Base-by-base conservation (phyloP, 2,113 vertebrate genomes). In the Condylura cristata region DNA sequence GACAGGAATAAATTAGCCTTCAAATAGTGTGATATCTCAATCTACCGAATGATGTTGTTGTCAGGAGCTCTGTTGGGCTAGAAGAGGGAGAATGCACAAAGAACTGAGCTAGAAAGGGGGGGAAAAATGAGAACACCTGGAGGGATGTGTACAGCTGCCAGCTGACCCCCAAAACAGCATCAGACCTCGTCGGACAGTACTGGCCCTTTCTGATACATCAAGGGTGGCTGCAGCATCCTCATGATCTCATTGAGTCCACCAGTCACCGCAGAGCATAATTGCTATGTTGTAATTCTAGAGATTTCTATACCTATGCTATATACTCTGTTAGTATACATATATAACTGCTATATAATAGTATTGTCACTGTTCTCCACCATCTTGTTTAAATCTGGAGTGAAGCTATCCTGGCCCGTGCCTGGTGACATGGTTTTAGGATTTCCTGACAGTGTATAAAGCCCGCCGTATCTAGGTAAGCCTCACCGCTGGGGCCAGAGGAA, bases 51-150 rank as follows among this genome's bases (percentile, higher is more conserved):
- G n/a, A n/a, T n/a, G n/a, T n/a, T n/a, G n/a, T n/a, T n/a, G n/a
- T n/a, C n/a, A n/a, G n/a, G n/a, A n/a, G n/a, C n/a, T n/a, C n/a
- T n/a, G n/a, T n/a, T n/a, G n/a, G n/a, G n/a, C n/a, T n/a, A n/a
- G 48, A 72, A 82, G 51, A 76, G 37, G 68, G 79, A 91, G 74
- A 89, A 89, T 95, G 60, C 28, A 48, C 83, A 80, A 91, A 76
- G n/a, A 65, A 30, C n/a, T 46, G 83, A 56, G 41, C 41, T 30
- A 37, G 63, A 90, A 34, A 71, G 34, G 24, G n/a, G 24, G n/a
- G 9, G 4, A 34, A 53, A 37, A 58, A 78, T 41, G 63, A 60
- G 78, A 82, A 8, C n/a, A 37, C 37, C 30, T 2, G 3, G n/a
- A 84, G 17, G 44, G 8, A 2, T 71, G 39, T 34, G 6, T 46